Evolutionary conservation across 2,888 invertebrate species (phyloP).

Genomic region (Chironomus riparius): DNA sequence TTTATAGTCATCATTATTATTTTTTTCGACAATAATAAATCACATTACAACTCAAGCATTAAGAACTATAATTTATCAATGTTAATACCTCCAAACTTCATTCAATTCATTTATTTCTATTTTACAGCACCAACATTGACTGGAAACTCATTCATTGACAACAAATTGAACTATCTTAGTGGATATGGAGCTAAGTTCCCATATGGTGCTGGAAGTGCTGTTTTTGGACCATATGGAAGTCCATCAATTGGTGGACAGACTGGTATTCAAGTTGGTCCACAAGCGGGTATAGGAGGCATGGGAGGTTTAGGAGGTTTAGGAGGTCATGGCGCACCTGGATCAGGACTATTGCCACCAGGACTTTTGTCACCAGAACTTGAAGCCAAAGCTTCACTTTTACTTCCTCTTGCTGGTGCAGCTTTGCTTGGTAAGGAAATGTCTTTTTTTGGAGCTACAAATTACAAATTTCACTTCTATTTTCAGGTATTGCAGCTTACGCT

Average conservation of each 20-base stretch:
- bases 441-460: background rate
- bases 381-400: background rate
- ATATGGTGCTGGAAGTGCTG: background rate
- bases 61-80: background rate
- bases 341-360: slow-evolving; percentile 6
- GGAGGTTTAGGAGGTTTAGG: background rate
- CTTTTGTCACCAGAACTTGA: slow-evolving; percentile 3
- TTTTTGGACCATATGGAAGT: background rate
- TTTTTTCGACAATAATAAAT: too few species aligned
- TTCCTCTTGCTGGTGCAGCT: slow-evolving; percentile 14
- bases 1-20: background rate
- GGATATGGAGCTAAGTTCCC: background rate
- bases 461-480: background rate
- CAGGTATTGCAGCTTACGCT: slow-evolving; percentile 15
- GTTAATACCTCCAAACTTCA: background rate
- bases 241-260: background rate
- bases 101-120: background rate
- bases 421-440: background rate
- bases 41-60: too few species aligned
- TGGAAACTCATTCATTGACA: background rate
- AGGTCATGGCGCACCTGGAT: background rate
- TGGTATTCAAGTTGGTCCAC: background rate
- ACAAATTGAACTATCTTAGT: background rate
- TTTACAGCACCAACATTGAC: background rate
- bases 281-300: too few species aligned